Conservation (phyloP, 2,888 invertebrate species). For the Aporophyla nigra region DNA sequence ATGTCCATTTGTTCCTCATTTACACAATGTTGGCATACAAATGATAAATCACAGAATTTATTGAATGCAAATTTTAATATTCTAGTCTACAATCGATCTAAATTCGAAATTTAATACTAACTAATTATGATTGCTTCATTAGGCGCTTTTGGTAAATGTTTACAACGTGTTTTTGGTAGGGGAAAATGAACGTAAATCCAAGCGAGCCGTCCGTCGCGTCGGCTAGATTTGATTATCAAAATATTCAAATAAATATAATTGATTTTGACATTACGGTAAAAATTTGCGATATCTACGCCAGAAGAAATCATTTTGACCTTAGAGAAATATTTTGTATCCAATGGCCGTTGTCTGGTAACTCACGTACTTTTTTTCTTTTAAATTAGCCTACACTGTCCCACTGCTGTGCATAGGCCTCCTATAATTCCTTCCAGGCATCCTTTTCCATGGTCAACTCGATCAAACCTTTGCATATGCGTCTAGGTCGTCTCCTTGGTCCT, state of each 20-base stretch:
- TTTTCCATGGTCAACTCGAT: no score
- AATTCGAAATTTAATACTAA: conserved; percentile 57
- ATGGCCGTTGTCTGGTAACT: background rate
- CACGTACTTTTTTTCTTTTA: background rate
- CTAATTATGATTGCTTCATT: conserved; percentile 62
- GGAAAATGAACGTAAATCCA: conserved; percentile 46
- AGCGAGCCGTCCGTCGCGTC: conserved; percentile 15
- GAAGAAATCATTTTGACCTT: background rate
- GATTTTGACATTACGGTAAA: conserved; percentile 22
- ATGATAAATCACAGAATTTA: conserved; percentile 38
- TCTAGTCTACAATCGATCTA: conserved; percentile 51
- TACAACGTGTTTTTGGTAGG: conserved; percentile 45
- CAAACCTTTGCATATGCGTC: no score
- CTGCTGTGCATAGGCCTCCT: no score
- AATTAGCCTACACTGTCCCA: no score
- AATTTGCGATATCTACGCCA: conserved; percentile 2
- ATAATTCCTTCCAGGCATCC: no score
- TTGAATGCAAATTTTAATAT: conserved; percentile 50
- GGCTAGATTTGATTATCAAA: conserved; percentile 40
- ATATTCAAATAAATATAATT: conserved; percentile 31
- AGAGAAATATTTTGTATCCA: background rate
- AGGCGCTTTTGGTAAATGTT: conserved; percentile 58
- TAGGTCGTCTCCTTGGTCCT: no score
- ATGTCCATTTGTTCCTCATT: conserved; percentile 25
- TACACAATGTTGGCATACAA: conserved; percentile 22